Evolutionary conservation across 2,797 vertebrate species (phyloP).

Genomic region (Sebastes flavidus): DNA sequence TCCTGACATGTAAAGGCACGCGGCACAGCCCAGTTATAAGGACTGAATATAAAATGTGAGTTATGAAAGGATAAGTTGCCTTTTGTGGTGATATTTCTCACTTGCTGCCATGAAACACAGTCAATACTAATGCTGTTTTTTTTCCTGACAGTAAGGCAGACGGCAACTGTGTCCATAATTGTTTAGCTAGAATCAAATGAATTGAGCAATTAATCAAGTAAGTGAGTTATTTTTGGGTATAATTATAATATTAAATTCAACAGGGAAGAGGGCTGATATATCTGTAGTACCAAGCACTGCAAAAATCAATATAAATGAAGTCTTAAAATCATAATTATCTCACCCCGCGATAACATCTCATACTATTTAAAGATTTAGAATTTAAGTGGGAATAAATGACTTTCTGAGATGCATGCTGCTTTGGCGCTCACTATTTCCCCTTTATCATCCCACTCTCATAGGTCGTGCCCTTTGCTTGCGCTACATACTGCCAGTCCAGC

Average conservation of each 20-base stretch:
- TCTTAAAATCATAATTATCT: slow-evolving; percentile 2
- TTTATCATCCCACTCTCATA: neutral
- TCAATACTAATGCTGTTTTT: slow-evolving; percentile 32
- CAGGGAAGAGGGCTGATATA: neutral
- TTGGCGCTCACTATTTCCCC: neutral
- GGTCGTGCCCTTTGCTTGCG: neutral
- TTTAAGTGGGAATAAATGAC: neutral
- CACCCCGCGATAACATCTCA: neutral
- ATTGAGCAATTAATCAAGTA: slow-evolving; percentile 27
- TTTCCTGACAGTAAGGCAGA: slow-evolving; percentile 1
- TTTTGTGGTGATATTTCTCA: neutral
- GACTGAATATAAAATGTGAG: neutral
- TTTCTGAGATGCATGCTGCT: neutral
- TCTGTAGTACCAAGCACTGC: neutral
- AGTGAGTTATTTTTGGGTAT: slow-evolving; percentile 18
- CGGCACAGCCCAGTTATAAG: neutral
- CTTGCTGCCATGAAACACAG: neutral
- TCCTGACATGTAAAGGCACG: neutral
- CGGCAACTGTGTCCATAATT: slow-evolving; percentile 15
- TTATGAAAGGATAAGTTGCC: neutral
- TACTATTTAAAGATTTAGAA: neutral
- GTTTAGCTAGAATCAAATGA: slow-evolving; percentile 24
- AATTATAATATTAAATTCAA: slow-evolving; percentile 14
- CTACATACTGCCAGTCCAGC: neutral
- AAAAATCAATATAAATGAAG: slow-evolving; percentile 5